Evolutionary conservation across 2,113 vertebrate species (phyloP).

Genomic region (Oriolus oriolus): DNA sequence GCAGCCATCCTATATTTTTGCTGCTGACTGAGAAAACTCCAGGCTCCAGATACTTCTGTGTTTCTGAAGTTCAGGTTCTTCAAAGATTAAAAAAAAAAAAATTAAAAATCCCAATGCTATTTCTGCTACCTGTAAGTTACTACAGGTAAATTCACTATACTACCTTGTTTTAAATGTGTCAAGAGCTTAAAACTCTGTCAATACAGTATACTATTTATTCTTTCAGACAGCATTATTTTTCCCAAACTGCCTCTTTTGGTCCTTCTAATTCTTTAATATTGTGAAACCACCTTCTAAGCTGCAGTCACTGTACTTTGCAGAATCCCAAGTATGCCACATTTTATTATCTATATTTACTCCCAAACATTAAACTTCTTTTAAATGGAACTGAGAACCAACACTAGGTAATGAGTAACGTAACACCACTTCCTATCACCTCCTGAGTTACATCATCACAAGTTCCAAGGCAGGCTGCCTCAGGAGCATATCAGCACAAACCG

Average conservation of each 20-base stretch:
- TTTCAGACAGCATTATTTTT: neutral
- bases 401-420: neutral
- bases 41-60: neutral
- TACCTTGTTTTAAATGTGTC: neutral
- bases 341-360: neutral
- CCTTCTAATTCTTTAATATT: neutral
- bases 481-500: neutral
- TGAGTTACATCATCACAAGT: neutral
- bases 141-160: neutral
- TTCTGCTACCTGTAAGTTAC: neutral
- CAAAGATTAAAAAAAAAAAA: neutral
- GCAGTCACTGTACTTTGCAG: neutral
- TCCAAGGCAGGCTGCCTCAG: neutral
- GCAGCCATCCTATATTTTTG: neutral
- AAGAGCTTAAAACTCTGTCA: neutral
- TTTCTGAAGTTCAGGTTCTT: neutral
- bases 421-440: neutral
- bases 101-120: neutral
- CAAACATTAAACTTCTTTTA: neutral
- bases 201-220: neutral
- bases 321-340: neutral
- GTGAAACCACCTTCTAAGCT: neutral
- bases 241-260: neutral
- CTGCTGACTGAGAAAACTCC: neutral
- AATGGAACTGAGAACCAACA: neutral